Evolutionary conservation across 2,888 invertebrate genomes (phyloP).

Genomic region (Cremastinae sp.): DNA sequence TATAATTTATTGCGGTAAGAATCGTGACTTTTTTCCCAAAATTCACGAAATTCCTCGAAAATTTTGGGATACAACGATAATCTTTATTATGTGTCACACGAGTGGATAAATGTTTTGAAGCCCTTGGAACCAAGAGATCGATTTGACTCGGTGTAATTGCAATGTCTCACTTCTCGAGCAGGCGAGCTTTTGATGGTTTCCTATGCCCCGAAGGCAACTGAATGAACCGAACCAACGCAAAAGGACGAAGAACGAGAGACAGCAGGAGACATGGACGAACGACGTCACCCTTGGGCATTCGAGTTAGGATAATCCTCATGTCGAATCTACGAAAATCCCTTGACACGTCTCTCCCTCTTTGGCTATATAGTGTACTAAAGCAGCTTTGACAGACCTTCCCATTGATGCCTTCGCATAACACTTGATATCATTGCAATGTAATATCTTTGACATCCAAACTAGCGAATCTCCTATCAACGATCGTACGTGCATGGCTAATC

Average conservation of each 20-base stretch:
- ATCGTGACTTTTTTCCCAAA: too few relatives aligned
- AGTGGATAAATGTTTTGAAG: too few relatives aligned
- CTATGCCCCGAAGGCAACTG: constrained; percentile 10
- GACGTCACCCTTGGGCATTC: background rate
- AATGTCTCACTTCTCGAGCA: constrained; percentile 28
- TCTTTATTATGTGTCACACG: too few relatives aligned
- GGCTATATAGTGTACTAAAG: background rate
- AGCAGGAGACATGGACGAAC: constrained; percentile 3
- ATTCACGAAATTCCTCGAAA: too few relatives aligned
- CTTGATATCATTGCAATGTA: background rate
- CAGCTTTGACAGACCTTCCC: constrained; percentile 2
- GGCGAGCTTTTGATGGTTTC: constrained; percentile 17
- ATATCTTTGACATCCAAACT: background rate
- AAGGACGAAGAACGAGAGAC: background rate
- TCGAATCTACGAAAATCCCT: constrained; percentile 27
- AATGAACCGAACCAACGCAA: background rate
- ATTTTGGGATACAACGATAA: too few relatives aligned
- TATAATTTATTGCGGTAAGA: too few relatives aligned
- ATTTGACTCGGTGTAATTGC: constrained; percentile 37
- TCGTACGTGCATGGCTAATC: too few relatives aligned
- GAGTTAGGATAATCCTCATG: constrained; percentile 34
- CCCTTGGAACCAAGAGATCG: constrained; percentile 4
- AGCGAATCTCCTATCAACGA: background rate
- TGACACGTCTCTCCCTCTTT: constrained; percentile 14
- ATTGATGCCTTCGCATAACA: background rate